Base-by-base conservation (phyloP, 53 echinoderm and acorn worm species). In the Zoroaster sp. region DNA sequence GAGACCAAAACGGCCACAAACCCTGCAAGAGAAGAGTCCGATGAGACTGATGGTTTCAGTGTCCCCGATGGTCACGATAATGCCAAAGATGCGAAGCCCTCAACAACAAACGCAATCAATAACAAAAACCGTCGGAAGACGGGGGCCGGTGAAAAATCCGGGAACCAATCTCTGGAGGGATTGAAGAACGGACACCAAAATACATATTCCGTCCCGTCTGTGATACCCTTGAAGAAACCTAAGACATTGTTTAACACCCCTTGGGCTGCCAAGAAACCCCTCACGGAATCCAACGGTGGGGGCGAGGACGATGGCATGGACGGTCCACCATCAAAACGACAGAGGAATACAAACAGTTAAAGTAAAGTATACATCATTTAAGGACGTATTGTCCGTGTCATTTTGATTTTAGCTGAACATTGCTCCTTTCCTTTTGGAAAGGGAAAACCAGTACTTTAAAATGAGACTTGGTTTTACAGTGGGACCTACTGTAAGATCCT, bases 231-330 rank as follows among this genome's bases (percentile, higher is more conserved):
- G 11, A 44, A 49, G 70, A 47, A 85, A 10, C 3, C 69, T 5
- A 71, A 85, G 85, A 71, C 69, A n/a, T 36, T 35, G 4, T 85
- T 85, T 51, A 85, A 36, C 66, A 71, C 70, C 49, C 85, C 70
- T 35, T 49, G 85, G 69, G 70, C 71, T 10, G 46, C 44, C 47
- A 85, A 85, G 66, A 85, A 85, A 43, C 85, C 85, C 2, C 71
- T 85, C 6, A 9, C 35, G 32, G 85, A 71, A 35, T 13, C 69
- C 14, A 85, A 85, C 5, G 14, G 23, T 32, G 44, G 36, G 3
- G 25, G 15, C 35, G 14, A 46, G 31, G 70, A 45, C 4, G 85
- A 46, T 17, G n/a, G n/a, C 12, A 30, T 30, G 42, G 35, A 68
- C 5, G 83, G 42, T 1, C 85, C 85, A 15, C 85, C 85, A 33